Evolutionary conservation across 1,140 invertebrate species (phyloP), one percentile per base, ranked within the genome.

Genomic region (Drosophila parabipectinata): DNA sequence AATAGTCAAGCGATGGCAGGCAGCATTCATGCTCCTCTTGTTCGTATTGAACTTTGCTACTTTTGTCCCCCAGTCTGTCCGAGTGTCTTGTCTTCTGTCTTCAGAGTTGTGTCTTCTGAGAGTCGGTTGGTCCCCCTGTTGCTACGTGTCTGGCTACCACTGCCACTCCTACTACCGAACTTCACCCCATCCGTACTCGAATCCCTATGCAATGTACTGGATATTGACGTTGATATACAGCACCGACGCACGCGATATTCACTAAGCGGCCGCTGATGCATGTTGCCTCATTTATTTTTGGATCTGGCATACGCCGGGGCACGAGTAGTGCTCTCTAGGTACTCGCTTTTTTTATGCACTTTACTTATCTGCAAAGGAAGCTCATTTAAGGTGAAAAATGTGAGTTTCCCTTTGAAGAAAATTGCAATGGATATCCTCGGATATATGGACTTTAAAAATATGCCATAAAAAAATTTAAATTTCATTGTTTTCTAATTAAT

Each of bases 151-250:
- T 81, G 82, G 67, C 79, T 68, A 7, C 26, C 26, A 28, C 26
- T 82, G 77, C 83, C 77, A 82, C 82, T 82, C 71, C 54, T 72
- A 68, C 73, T 68, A 78, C 82, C 80, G 28, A 76, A 89, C 84
- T 73, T 89, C 85, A 89, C 84, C 79, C 84, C 78, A 84, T 78
- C 63, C 63, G 55, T 6, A n/a, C 4, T n/a, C 39, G 14, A 44
- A 71, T 69, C 67, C 64, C 67, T 69, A 15, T 44, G 52, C 63
- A 47, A 51, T 53, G 47, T 79, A 72, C 83, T 67, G 79, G 84
- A 89, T 89, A 84, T 89, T 89, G 84, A 89, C 84, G 84, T 89
- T 89, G 84, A 89, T 89, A 89, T 89, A 89, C 84, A 80, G 79
- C 79, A 68, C 62, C 66, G 69, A 72, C 61, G 85, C 84, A 89